Evolutionary conservation across 2,888 invertebrate genomes (phyloP), one percentile per base, ranked within the genome.

Genomic region (Platycheirus rosarum): DNA sequence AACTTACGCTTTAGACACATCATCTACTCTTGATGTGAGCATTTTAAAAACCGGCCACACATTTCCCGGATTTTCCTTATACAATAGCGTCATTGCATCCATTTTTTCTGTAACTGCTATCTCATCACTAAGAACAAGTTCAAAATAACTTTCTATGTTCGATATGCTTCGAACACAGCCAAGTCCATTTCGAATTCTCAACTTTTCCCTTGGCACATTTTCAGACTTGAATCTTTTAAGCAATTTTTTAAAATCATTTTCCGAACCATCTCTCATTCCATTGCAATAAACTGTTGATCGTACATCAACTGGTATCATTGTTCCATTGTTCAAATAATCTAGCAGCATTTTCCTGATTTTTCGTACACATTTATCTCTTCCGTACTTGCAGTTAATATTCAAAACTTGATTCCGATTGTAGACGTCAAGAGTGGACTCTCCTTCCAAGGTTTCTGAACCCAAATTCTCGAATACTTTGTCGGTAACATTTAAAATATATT

Each of bases 201-300:
- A 91, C 87, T 94, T 93, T 88, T 96, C 96, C 0, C 93, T 92
- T 11, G 93, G 93, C 0, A 94, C 91, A 29, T 92, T 92, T 40
- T 93, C 92, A 0, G 85, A 86, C 11, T 87, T 82, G 88, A 93
- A 95, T 70, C 92, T 91, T 0, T 90, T 78, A 92, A 93, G 93
- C 18, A 95, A 89, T 87, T 91, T 92, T 1, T 92, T 86, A 93
- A 95, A 97, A 84, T 94, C 93, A 0, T 88, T 88, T n/a, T 88
- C 86, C 0, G 89, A 90, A 0, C 95, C 95, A 29, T 92, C 88
- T n/a, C 93, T 92, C 7, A 97, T 91, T 1, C 93, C 95, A 16
- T 93, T 93, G 87, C 97, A 97, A 90, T 96, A 97, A 0, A 96
- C 95, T 60, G 93, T 92, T 20, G 92, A 89, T 62, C 95, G 93